Conservation (phyloP, 1,140 invertebrate species). For the Panagrolaimus sp. region DNA sequence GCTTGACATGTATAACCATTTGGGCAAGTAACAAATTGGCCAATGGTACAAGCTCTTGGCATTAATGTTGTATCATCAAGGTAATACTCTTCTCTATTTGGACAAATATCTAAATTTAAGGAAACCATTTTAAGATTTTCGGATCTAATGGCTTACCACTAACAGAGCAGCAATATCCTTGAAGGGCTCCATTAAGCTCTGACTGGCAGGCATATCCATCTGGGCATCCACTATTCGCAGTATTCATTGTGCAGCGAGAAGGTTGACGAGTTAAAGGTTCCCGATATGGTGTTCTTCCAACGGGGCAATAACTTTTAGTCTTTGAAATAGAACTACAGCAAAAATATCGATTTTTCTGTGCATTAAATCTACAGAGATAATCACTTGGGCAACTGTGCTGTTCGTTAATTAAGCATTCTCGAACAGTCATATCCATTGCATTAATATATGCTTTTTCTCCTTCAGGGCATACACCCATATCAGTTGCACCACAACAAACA, state of each 20-base stretch:
- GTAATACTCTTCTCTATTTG: slow-evolving; percentile 56
- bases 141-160: not conserved
- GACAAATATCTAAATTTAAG: slow-evolving; percentile 35
- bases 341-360: slow-evolving; percentile 53
- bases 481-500: slow-evolving; percentile 55
- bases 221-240: slow-evolving; percentile 50
- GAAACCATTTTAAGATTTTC: not conserved
- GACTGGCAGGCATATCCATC: slow-evolving; percentile 44
- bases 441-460: slow-evolving; percentile 54
- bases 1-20: slow-evolving; percentile 55
- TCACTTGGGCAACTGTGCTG: slow-evolving; percentile 52
- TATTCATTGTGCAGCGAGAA: slow-evolving; percentile 53
- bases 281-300: slow-evolving; percentile 52
- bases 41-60: slow-evolving; percentile 53
- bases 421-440: slow-evolving; percentile 46
- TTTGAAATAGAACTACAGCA: slow-evolving; percentile 54
- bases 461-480: slow-evolving; percentile 52
- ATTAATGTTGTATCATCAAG: slow-evolving; percentile 51
- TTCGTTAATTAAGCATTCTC: slow-evolving; percentile 54
- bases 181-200: slow-evolving; percentile 46
- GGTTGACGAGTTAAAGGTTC: slow-evolving; percentile 52
- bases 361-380: slow-evolving; percentile 54
- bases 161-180: slow-evolving; percentile 54
- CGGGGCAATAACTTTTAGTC: slow-evolving; percentile 45
- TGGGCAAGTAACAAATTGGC: slow-evolving; percentile 57